These are phyloP conservation scores for Paracentrotus lividus DNA, from an alignment of 53 echinoderm and acorn worm genomes.

Conservation along the genomic window DNA sequence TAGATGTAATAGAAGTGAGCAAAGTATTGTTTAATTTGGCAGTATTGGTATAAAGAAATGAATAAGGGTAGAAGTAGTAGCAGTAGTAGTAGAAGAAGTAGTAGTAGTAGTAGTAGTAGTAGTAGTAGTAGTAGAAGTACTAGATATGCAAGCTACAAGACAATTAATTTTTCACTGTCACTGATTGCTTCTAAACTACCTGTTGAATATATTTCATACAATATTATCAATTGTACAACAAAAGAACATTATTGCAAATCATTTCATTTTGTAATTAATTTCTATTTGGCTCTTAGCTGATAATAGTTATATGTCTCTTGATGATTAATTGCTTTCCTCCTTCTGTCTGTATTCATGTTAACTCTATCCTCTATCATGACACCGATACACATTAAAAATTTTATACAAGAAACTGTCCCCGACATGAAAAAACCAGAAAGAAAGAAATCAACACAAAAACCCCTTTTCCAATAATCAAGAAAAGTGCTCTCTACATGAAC, in stretches of 20 bases:
- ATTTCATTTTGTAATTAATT: too few relatives aligned
- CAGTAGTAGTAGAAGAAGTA: neutral
- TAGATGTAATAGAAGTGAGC: neutral
- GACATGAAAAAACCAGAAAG: neutral
- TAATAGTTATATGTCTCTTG: neutral
- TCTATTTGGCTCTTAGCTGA: too few relatives aligned
- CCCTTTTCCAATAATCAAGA: too few relatives aligned
- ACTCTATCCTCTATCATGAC: neutral
- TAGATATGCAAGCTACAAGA: neutral
- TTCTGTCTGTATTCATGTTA: neutral
- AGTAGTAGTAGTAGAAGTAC: conserved; percentile 17
- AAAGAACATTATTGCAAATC: too few relatives aligned
- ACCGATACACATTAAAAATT: neutral
- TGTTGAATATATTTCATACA: neutral
- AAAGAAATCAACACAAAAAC: neutral
- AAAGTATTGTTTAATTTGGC: neutral
- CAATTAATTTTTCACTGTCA: neutral
- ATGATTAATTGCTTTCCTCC: neutral
- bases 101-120: conserved; percentile 23
- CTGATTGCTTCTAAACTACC: neutral
- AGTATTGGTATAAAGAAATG: neutral
- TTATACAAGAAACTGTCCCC: neutral
- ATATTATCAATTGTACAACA: too few relatives aligned
- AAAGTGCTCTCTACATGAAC: too few relatives aligned
- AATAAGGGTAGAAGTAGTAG: neutral